These are phyloP conservation scores for Lasius fuliginosus DNA, from an alignment of 2,888 invertebrate genomes.

Conservation along the genomic window DNA sequence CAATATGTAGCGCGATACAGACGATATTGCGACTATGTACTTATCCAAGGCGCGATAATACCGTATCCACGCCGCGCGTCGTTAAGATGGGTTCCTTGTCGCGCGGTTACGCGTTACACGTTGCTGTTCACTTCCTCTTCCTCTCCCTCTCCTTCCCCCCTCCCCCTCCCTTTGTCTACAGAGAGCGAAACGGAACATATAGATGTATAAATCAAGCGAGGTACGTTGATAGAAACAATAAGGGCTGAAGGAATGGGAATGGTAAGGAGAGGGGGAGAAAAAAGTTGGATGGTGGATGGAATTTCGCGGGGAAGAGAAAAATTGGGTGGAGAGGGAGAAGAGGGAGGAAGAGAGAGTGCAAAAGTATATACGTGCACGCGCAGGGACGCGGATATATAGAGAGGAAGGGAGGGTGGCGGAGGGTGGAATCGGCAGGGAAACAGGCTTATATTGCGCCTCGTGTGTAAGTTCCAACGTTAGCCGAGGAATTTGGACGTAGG, in stretches of 20 bases:
- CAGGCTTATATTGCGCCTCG: slow-evolving; percentile 76
- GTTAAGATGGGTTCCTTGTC: slow-evolving; percentile 61
- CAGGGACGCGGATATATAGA: slow-evolving; percentile 35
- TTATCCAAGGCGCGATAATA: slow-evolving; percentile 72
- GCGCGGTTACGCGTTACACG: slow-evolving; percentile 56
- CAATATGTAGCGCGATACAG: slow-evolving; percentile 56
- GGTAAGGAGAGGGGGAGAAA: slow-evolving; percentile 58
- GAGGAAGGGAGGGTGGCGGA: slow-evolving; percentile 11
- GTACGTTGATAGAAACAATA: slow-evolving; percentile 84
- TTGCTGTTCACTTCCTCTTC: slow-evolving; percentile 46
- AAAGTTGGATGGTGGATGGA: slow-evolving; percentile 55
- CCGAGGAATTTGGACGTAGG: slow-evolving; percentile 76
- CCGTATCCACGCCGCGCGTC: slow-evolving; percentile 66
- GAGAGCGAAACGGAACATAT: slow-evolving; percentile 74
- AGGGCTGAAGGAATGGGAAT: slow-evolving; percentile 78
- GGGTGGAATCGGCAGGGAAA: slow-evolving; percentile 51
- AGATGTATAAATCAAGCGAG: slow-evolving; percentile 82
- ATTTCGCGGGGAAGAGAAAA: slow-evolving; percentile 57
- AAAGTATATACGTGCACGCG: slow-evolving; percentile 43
- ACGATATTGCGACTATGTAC: slow-evolving; percentile 53
- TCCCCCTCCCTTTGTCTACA: slow-evolving; percentile 41
- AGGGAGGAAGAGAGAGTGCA: slow-evolving; percentile 26
- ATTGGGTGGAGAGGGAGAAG: slow-evolving; percentile 46
- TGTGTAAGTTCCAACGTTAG: slow-evolving; percentile 74
- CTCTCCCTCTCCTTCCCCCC: background rate